phyloP scores from a whole-genome alignment of 1,140 invertebrate genomes.

The Cheumatopsyche charites region DNA sequence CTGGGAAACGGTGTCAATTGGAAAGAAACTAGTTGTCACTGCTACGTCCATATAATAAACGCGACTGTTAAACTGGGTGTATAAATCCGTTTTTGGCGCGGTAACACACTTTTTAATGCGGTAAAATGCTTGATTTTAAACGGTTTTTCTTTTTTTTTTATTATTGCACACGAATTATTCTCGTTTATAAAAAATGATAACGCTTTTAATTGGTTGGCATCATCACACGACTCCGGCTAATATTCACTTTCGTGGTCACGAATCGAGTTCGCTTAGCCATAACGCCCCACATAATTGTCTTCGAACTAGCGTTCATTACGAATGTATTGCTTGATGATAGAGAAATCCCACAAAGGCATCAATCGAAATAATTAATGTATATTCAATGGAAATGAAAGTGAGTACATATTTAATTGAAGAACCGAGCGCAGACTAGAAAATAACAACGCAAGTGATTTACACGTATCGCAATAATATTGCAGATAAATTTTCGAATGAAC shows the following conservation, averaged over 20 bases:
- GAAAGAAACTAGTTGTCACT: background rate
- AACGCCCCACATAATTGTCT: constrained; percentile 14
- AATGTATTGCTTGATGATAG: background rate
- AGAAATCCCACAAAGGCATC: background rate
- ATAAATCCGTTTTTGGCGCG: background rate
- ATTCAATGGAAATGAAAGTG: too few species aligned
- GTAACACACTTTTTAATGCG: too few species aligned
- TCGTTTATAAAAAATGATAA: background rate
- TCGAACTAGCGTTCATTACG: background rate
- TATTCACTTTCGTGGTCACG: constrained; percentile 22
- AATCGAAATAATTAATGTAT: background rate
- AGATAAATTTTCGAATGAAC: too few species aligned
- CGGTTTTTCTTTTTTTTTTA: background rate
- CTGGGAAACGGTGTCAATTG: constrained; percentile 6
- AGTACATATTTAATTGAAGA: too few species aligned
- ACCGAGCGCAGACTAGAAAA: too few species aligned
- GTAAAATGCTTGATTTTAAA: too few species aligned
- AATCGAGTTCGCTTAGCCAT: constrained; percentile 8
- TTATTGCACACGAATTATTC: constrained; percentile 1
- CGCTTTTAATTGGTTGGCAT: constrained; percentile 1
- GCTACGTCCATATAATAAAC: background rate
- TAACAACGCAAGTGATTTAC: too few species aligned
- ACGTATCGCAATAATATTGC: too few species aligned
- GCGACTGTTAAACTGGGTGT: background rate
- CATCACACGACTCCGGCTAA: background rate